Conservation (phyloP, 1,140 invertebrate species). For the Drosophila neocordata region DNA sequence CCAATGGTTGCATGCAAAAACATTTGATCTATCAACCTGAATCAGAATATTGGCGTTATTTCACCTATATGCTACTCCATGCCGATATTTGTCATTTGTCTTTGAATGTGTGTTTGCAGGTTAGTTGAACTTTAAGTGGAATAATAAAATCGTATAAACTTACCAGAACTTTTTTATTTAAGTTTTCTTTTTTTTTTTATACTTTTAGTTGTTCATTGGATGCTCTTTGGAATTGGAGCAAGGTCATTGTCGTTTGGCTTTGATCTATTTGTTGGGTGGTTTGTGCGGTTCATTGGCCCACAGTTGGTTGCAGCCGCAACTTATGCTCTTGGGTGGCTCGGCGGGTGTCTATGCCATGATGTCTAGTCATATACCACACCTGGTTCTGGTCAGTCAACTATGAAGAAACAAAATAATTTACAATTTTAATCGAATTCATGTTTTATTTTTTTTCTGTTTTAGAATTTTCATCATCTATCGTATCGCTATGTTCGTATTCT, state of each 20-base stretch:
- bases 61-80: slow-evolving; percentile 93
- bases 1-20: slow-evolving; percentile 83
- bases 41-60: slow-evolving; percentile 88
- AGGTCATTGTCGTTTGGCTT: slow-evolving; percentile 88
- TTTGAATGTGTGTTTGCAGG: slow-evolving; percentile 85
- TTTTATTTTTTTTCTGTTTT: slow-evolving; percentile 57
- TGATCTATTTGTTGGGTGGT: slow-evolving; percentile 88
- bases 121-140: slow-evolving; percentile 28
- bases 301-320: slow-evolving; percentile 90
- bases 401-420: slow-evolving; percentile 59
- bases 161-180: background rate
- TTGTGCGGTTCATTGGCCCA: slow-evolving; percentile 89
- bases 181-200: background rate
- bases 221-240: slow-evolving; percentile 92
- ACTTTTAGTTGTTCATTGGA: slow-evolving; percentile 86
- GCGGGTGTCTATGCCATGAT: slow-evolving; percentile 97
- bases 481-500: slow-evolving; percentile 85
- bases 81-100: slow-evolving; percentile 86
- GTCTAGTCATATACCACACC: slow-evolving; percentile 94
- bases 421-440: slow-evolving; percentile 35
- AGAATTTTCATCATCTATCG: slow-evolving; percentile 86
- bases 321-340: slow-evolving; percentile 93
- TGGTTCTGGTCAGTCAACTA: slow-evolving; percentile 89
- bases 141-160: background rate
- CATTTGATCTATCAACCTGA: slow-evolving; percentile 89